Conservation (phyloP, 2,113 vertebrate species). For the Gambusia affinis region DNA sequence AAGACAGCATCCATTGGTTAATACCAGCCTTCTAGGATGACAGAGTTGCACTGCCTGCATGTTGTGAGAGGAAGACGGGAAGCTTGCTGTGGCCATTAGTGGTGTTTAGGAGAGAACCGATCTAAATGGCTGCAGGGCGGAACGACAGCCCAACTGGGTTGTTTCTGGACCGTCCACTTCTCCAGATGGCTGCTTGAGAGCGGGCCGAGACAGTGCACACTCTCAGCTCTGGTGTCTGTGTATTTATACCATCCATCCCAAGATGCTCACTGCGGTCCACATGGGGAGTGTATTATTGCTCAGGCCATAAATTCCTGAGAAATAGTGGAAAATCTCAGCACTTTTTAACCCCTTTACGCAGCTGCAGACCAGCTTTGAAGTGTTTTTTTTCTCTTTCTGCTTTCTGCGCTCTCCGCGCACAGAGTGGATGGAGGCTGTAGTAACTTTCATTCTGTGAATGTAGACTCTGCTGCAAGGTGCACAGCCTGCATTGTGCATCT, state of each 20-base stretch:
- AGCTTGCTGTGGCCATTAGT: background rate
- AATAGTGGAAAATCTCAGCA: slow-evolving; percentile 56
- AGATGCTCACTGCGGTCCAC: slow-evolving; percentile 30
- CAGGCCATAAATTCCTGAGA: slow-evolving; percentile 53
- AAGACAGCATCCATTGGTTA: background rate
- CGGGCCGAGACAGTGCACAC: slow-evolving; percentile 19
- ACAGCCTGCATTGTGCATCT: background rate
- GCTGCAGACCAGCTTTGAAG: slow-evolving; percentile 59
- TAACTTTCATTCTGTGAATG: background rate
- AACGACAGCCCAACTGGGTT: slow-evolving; percentile 39
- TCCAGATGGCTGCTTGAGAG: slow-evolving; percentile 58
- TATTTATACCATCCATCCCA: slow-evolving; percentile 30
- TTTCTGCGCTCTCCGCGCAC: background rate
- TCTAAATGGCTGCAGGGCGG: slow-evolving; percentile 37
- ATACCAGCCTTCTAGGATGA: slow-evolving; percentile 10
- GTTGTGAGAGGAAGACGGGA: background rate
- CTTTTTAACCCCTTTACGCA: slow-evolving; percentile 43
- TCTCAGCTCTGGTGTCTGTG: slow-evolving; percentile 18
- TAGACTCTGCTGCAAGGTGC: background rate
- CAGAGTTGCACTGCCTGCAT: background rate
- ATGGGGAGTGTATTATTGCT: slow-evolving; percentile 53
- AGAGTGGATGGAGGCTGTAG: background rate
- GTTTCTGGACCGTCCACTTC: slow-evolving; percentile 26
- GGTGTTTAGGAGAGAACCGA: slow-evolving; percentile 29
- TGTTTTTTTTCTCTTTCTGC: background rate